phyloP scores from a whole-genome alignment of 2,113 vertebrate genomes.

The Mustela nigripes region DNA sequence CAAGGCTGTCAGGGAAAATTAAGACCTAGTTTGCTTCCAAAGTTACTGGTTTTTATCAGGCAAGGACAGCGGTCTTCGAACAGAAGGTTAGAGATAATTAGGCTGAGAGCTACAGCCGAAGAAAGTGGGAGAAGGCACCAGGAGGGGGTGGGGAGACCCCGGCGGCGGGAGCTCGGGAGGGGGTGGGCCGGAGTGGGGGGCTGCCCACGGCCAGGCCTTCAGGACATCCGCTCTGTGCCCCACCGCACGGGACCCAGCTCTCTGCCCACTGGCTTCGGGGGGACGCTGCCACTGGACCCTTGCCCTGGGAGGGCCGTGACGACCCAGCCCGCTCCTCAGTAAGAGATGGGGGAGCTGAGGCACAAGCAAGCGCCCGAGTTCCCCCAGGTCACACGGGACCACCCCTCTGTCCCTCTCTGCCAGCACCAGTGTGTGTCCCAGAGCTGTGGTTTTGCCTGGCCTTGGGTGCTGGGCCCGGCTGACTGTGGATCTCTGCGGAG shows the following conservation, averaged over 20 bases:
- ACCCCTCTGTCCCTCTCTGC: rapidly evolving
- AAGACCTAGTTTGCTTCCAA: slow-evolving; percentile 96
- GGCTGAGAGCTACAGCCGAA: slow-evolving; percentile 86
- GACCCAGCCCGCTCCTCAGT: background rate
- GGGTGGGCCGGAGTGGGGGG: rapidly evolving
- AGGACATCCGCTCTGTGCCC: rapidly evolving
- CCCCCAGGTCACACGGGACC: rapidly evolving
- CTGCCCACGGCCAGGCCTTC: background rate
- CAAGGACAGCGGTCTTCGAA: slow-evolving; percentile 89
- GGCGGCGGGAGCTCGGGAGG: rapidly evolving
- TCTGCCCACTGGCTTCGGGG: rapidly evolving
- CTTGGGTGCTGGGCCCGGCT: rapidly evolving
- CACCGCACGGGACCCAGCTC: background rate
- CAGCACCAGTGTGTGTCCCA: rapidly evolving
- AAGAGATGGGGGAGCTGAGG: background rate
- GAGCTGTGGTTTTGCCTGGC: background rate
- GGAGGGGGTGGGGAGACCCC: background rate
- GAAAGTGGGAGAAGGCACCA: slow-evolving; percentile 80
- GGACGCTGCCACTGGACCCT: rapidly evolving
- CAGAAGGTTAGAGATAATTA: slow-evolving; percentile 94
- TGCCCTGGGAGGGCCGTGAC: background rate
- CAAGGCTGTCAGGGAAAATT: slow-evolving; percentile 99
- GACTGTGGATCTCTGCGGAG: too few species aligned
- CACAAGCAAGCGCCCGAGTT: rapidly evolving
- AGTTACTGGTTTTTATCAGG: slow-evolving; percentile 98